Conservation (phyloP, 2,113 vertebrate species). For the Atractosteus spatula region DNA sequence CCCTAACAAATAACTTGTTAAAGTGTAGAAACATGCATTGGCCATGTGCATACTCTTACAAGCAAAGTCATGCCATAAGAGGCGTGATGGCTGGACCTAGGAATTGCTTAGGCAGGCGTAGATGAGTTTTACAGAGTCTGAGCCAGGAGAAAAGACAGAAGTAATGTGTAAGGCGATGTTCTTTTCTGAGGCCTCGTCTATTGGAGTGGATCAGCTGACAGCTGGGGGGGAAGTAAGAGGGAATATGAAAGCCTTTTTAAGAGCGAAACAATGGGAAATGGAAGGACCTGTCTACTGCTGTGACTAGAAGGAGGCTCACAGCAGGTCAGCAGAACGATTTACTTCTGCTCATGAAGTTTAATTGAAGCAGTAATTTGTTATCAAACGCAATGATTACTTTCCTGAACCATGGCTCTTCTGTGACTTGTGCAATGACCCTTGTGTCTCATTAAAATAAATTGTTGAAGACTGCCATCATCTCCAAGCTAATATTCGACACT, state of each 20-base stretch:
- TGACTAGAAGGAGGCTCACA: background rate
- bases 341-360: constrained; percentile 33
- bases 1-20: constrained; percentile 25
- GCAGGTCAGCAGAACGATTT: constrained; percentile 36
- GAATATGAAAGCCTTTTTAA: background rate
- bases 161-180: constrained; percentile 46
- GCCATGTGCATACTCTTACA: constrained; percentile 26
- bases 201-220: constrained; percentile 58
- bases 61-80: constrained; percentile 8
- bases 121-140: constrained; percentile 49
- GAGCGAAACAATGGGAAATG: background rate
- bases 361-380: constrained; percentile 46
- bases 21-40: constrained; percentile 28
- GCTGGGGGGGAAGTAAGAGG: constrained; percentile 37
- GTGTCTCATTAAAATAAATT: constrained; percentile 7
- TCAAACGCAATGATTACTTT: constrained; percentile 49
- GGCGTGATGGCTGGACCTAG: constrained; percentile 30
- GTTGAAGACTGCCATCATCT: background rate
- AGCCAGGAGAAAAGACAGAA: constrained; percentile 55
- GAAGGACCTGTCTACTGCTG: background rate
- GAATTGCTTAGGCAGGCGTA: constrained; percentile 41
- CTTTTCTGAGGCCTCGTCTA: constrained; percentile 30
- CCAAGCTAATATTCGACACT: background rate
- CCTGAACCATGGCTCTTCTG: constrained; percentile 23
- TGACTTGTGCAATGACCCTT: constrained; percentile 29